Conservation (phyloP, 2,888 invertebrate species). For the Platycheirus albimanus region DNA sequence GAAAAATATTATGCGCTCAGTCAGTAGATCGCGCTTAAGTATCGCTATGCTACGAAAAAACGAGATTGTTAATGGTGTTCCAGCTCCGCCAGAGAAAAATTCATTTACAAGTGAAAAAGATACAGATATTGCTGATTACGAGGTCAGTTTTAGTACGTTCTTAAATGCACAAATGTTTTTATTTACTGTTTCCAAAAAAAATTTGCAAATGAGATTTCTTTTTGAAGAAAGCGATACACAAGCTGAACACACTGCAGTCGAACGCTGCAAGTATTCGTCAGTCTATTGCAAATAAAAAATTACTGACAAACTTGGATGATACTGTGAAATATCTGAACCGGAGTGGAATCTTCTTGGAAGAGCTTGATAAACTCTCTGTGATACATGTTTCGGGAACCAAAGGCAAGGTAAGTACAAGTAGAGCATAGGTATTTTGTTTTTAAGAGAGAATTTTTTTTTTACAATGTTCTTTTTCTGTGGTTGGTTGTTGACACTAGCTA, state of each 20-base stretch:
- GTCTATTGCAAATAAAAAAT: constrained; percentile 79
- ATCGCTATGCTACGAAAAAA: constrained; percentile 34
- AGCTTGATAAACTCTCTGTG: constrained; percentile 89
- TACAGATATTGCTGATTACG: constrained; percentile 15
- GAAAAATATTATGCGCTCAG: constrained; percentile 45
- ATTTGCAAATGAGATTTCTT: background rate
- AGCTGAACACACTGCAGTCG: constrained; percentile 88
- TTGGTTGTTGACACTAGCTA: too few species aligned
- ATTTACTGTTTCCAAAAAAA: background rate
- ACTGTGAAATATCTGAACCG: constrained; percentile 86
- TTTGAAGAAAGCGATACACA: constrained; percentile 84
- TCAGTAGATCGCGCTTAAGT: constrained; percentile 43
- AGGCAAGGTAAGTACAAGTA: constrained; percentile 88
- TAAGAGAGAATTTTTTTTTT: constrained; percentile 2
- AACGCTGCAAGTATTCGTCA: constrained; percentile 86
- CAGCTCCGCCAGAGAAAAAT: background rate
- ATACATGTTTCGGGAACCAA: constrained; percentile 99
- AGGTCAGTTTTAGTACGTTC: constrained; percentile 50
- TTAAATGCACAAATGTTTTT: background rate
- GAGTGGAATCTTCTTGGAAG: constrained; percentile 86
- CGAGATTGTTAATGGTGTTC: background rate
- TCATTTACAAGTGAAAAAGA: background rate
- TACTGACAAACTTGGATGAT: constrained; percentile 80
- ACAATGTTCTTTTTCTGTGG: too few species aligned
- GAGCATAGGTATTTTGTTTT: background rate